Evolutionary conservation across 2,797 vertebrate genomes (phyloP).

Genomic region (Dallia pectoralis): DNA sequence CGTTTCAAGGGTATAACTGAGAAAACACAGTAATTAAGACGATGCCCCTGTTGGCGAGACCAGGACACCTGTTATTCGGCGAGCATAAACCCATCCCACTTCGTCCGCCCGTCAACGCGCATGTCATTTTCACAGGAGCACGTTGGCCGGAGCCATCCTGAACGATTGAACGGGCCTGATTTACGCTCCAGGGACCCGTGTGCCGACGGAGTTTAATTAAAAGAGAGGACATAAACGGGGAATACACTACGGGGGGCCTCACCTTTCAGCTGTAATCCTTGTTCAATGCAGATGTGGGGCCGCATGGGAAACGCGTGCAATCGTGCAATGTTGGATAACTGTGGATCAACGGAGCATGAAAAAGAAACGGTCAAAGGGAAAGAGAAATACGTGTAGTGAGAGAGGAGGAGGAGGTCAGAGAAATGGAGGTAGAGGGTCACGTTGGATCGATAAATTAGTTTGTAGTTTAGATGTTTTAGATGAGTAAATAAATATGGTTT

Average conservation of each 20-base stretch:
- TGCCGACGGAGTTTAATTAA: conserved; percentile 71
- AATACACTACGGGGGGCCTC: conserved; percentile 53
- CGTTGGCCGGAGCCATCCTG: conserved; percentile 58
- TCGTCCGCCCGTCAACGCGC: conserved; percentile 38
- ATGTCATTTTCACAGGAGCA: conserved; percentile 48
- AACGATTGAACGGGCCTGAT: conserved; percentile 66
- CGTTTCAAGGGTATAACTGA: not conserved
- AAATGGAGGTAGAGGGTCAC: not conserved
- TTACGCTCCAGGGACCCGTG: conserved; percentile 48
- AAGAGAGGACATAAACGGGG: conserved; percentile 62
- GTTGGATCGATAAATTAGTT: no score
- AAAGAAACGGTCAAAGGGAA: not conserved
- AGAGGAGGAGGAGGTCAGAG: not conserved
- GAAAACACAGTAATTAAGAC: conserved; percentile 60
- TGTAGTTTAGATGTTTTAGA: no score
- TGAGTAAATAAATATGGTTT: no score
- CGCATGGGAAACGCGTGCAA: conserved; percentile 23
- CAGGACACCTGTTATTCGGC: conserved; percentile 62
- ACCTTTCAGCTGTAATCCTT: conserved; percentile 25
- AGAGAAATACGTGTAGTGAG: not conserved
- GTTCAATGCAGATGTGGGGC: conserved; percentile 35
- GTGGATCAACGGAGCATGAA: not conserved
- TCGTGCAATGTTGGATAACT: not conserved
- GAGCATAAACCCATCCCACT: conserved; percentile 65
- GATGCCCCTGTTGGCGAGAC: conserved; percentile 60